These are phyloP conservation scores for Morus bassanus DNA, from an alignment of 2,797 vertebrate species.

Conservation along the genomic window DNA sequence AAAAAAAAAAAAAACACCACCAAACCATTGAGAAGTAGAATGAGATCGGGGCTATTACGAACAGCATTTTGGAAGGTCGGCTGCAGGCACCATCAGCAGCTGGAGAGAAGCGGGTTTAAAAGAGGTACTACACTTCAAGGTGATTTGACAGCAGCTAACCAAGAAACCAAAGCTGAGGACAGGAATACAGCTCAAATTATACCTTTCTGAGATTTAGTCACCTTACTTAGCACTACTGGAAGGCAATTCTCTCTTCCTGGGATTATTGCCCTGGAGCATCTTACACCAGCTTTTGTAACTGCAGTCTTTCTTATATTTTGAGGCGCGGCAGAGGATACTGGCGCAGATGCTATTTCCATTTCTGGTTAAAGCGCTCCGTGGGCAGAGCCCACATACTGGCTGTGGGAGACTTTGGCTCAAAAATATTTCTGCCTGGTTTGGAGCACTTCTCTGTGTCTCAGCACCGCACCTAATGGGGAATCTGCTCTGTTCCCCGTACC, in stretches of 20 bases:
- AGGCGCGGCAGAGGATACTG: neutral
- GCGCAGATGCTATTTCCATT: slow-evolving; percentile 1
- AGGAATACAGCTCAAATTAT: neutral
- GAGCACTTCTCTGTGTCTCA: neutral
- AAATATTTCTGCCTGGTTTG: neutral
- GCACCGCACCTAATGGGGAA: neutral
- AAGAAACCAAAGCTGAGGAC: neutral
- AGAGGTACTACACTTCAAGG: neutral
- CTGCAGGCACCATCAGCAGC: neutral
- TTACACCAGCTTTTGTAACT: neutral
- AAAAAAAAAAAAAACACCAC: neutral
- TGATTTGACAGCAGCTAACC: neutral
- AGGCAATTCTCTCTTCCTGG: neutral
- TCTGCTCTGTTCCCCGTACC: neutral
- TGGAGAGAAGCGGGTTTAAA: neutral
- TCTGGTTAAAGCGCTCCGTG: neutral
- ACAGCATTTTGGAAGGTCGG: neutral
- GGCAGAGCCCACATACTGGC: neutral
- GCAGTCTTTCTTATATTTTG: neutral
- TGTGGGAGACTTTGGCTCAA: neutral
- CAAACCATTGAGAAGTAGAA: neutral
- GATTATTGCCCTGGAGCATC: neutral
- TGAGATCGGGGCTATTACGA: neutral
- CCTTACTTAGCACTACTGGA: neutral
- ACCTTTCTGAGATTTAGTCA: neutral